phyloP scores from a whole-genome alignment of 2,113 vertebrate genomes.

The Loxodonta africana region DNA sequence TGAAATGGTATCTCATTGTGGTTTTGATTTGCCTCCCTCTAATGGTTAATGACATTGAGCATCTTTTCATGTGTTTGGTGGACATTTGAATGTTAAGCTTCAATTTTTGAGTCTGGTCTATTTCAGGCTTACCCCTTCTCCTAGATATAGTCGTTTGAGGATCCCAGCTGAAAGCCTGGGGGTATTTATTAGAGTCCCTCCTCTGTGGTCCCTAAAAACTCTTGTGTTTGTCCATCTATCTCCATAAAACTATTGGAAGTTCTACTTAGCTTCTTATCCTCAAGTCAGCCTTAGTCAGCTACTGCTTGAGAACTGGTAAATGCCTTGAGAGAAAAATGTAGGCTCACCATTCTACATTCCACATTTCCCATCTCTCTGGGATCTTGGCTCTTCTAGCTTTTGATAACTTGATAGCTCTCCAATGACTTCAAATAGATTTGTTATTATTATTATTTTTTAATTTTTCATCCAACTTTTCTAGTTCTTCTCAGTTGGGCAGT shows the following conservation, averaged over 20 bases:
- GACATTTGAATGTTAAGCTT: neutral
- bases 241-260: neutral
- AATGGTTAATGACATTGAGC: no score
- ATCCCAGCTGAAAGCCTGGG: neutral
- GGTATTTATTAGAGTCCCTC: neutral
- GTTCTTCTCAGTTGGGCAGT: neutral
- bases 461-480: neutral
- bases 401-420: neutral
- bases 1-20: no score
- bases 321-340: neutral
- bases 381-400: neutral
- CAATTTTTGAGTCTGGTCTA: neutral
- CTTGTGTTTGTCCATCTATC: neutral
- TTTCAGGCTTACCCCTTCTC: neutral
- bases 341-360: neutral
- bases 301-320: neutral
- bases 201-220: neutral
- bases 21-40: no score
- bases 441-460: neutral
- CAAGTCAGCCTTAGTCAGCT: neutral
- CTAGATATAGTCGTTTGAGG: neutral
- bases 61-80: no score
- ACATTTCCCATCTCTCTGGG: neutral
- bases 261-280: neutral
- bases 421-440: neutral